Evolutionary conservation across 2,888 invertebrate genomes (phyloP).

Genomic region (Stenichneumon culpator): DNA sequence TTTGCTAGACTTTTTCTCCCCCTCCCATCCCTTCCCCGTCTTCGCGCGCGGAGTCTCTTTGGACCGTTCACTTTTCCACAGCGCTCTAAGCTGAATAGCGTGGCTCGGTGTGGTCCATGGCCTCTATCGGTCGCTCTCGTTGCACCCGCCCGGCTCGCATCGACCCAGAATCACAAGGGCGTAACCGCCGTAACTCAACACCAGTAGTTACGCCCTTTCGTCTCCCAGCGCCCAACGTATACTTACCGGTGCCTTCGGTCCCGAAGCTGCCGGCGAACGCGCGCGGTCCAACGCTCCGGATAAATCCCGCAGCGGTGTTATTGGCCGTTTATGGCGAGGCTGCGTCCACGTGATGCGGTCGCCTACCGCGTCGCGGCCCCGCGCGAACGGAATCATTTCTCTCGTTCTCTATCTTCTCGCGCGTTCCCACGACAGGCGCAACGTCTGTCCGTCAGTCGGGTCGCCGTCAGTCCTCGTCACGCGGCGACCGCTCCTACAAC

Average conservation of each 20-base stretch:
- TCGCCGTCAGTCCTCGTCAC: conserved; percentile 55
- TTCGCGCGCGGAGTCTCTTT: conserved; percentile 26
- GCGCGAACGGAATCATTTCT: conserved; percentile 51
- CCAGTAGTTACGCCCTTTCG: background rate
- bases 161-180: too few relatives aligned
- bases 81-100: background rate
- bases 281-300: conserved; percentile 50
- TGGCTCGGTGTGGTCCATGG: conserved; percentile 19
- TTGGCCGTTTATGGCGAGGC: conserved; percentile 63
- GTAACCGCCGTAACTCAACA: too few relatives aligned
- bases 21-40: background rate
- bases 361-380: conserved; percentile 51
- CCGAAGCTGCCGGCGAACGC: conserved; percentile 7
- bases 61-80: conserved; percentile 56
- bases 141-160: conserved; percentile 17
- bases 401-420: conserved; percentile 56
- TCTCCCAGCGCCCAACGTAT: background rate
- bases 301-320: conserved; percentile 59
- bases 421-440: conserved; percentile 73
- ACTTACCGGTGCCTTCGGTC: conserved; percentile 17
- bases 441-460: conserved; percentile 68
- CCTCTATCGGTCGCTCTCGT: background rate
- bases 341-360: conserved; percentile 50
- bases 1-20: background rate
- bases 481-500: conserved; percentile 48